A percentile compares a stretch with the other conserved stretches of the same genome.
These are phyloP conservation scores for Salvelinus sp. DNA, from an alignment of 2,113 vertebrate genomes.

Conservation along the genomic window DNA sequence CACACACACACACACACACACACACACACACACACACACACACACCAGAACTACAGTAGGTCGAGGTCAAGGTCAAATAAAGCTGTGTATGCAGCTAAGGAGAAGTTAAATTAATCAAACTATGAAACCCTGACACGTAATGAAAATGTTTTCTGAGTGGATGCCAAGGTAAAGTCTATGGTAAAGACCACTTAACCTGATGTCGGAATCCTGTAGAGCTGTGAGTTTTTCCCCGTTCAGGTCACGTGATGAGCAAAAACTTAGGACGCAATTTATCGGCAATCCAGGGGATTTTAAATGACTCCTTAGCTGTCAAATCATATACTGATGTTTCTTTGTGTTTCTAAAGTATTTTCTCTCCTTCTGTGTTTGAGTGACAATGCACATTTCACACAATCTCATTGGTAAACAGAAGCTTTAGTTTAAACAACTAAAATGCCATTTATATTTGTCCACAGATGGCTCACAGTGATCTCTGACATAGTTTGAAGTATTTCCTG, in stretches of 20 bases:
- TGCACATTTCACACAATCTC: neutral
- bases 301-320: no score
- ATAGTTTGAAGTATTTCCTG: neutral
- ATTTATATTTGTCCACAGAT: neutral
- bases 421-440: neutral
- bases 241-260: no score
- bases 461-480: neutral
- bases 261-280: no score
- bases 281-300: no score
- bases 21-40: neutral
- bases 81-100: neutral
- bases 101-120: no score
- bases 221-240: no score
- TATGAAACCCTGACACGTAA: no score
- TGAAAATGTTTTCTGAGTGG: no score
- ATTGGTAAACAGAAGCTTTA: neutral
- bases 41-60: conserved; percentile 30
- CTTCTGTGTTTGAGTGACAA: neutral
- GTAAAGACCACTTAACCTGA: no score
- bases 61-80: conserved; percentile 30
- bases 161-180: no score
- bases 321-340: neutral
- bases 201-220: no score
- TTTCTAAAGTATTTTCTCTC: neutral
- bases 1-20: neutral